These are phyloP conservation scores for Cactoblastis cactorum DNA, from an alignment of 2,888 invertebrate species.

Conservation along the genomic window DNA sequence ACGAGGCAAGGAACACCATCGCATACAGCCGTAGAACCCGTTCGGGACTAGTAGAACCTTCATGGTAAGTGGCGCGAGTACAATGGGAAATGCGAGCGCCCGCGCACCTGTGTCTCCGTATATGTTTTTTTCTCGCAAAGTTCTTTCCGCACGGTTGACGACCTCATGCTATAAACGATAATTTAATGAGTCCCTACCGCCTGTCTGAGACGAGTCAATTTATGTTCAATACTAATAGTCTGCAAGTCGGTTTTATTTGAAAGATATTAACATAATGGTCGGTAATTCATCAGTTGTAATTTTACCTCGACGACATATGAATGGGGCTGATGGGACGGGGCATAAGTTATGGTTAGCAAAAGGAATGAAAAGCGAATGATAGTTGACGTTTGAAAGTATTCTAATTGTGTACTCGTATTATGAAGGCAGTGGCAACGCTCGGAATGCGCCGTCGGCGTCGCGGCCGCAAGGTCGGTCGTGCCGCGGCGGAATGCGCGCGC, in stretches of 20 bases:
- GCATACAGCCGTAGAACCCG: conserved; percentile 38
- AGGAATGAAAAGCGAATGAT: conserved; percentile 32
- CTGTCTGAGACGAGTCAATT: conserved; percentile 22
- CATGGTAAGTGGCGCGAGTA: conserved; percentile 44
- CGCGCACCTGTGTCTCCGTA: conserved; percentile 64
- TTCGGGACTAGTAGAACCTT: conserved; percentile 42
- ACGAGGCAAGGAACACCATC: conserved; percentile 5
- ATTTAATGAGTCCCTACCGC: conserved; percentile 29
- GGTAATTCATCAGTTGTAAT: conserved; percentile 40
- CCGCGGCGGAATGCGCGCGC: conserved; percentile 35
- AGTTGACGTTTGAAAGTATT: conserved; percentile 28
- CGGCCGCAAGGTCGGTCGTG: conserved; percentile 43
- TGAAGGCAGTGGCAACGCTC: conserved; percentile 22
- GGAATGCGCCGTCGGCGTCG: conserved; percentile 38
- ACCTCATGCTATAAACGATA: conserved; percentile 42
- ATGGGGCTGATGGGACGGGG: conserved; percentile 32
- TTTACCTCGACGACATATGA: conserved; percentile 42
- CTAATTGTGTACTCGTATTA: conserved; percentile 34
- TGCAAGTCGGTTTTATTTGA: conserved; percentile 24
- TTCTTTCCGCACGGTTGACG: conserved; percentile 61
- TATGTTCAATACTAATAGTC: conserved; percentile 33
- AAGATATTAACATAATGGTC: conserved; percentile 30
- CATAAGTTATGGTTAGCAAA: conserved; percentile 26
- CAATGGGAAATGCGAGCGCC: conserved; percentile 64
- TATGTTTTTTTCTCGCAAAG: conserved; percentile 53